Base-by-base conservation (phyloP, 2,113 vertebrate genomes). In the Myrmophylax atrothorax region DNA sequence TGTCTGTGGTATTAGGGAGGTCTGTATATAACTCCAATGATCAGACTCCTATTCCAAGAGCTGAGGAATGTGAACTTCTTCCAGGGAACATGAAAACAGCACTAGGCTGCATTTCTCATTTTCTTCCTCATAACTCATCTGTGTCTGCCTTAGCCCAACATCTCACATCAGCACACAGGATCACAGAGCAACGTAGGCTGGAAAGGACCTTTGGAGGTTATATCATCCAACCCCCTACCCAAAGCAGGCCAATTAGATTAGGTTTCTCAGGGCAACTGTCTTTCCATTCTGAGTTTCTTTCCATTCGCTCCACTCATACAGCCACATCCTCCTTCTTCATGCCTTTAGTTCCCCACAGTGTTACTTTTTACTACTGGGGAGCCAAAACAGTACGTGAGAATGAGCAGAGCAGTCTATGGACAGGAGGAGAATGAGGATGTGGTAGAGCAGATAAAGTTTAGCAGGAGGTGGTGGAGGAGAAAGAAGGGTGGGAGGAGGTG, bases 391-490 rank as follows among this genome's bases (percentile, higher is more conserved):
- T 96, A 96, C 82, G 92, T 96, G 95, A 96, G 96, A 94, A 95
- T 81, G 74, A 90, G 73, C 87, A 96, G 66, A 84, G 76, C 82
- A 46, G 53, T 53, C 80, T 91, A 68, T 38, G 84, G 69, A 58
- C 88, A 87, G 78, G 62, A 87, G 78, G 46, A 76, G 80, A 96
- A 96, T 91, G 95, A 95, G 94, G 96, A 95, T 96, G 95, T 96
- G 96, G 95, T 96, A 73, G 85, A 60, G 85, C 55, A 96, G 93
- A 97, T 97, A 95, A 97, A 95, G 87, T 92, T 75, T 90, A 94
- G 92, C 88, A 96, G 93, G 93, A 94, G 92, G 94, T 86, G 92
- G 91, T 82, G 44, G 80, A 92, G 69, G 82, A 94, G 95, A 97
- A 74, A 90, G 89, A 90, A 87, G 92, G 88, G 89, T 92, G 94